Conservation (phyloP, 2,797 vertebrate species). For the Pipistrellus kuhlii region DNA sequence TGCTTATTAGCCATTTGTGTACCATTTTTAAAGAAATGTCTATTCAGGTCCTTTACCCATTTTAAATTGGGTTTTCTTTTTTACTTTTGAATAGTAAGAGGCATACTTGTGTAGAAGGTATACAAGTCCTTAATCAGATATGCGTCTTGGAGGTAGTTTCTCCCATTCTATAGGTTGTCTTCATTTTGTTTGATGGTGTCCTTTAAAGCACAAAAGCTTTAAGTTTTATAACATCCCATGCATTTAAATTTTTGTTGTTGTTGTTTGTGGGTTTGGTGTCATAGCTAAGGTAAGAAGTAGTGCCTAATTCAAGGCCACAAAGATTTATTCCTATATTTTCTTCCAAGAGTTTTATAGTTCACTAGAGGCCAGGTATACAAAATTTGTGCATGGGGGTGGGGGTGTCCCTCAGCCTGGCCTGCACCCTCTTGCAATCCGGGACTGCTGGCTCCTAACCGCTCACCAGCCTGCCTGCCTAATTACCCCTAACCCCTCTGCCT, state of each 20-base stretch:
- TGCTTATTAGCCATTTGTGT: neutral
- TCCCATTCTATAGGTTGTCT: neutral
- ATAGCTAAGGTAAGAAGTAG: slow-evolving; percentile 16
- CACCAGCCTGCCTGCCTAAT: too few relatives aligned
- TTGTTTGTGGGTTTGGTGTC: neutral
- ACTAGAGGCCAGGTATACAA: too few relatives aligned
- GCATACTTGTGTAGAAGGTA: neutral
- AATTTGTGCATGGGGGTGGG: too few relatives aligned
- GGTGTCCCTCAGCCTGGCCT: too few relatives aligned
- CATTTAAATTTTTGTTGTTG: neutral
- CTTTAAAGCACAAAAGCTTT: neutral
- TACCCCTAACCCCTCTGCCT: too few relatives aligned
- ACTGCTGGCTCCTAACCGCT: too few relatives aligned
- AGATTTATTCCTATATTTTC: neutral
- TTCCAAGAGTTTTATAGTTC: neutral
- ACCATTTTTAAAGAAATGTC: neutral
- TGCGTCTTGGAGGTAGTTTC: neutral
- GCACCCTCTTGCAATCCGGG: too few relatives aligned
- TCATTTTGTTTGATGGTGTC: neutral
- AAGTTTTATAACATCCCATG: neutral
- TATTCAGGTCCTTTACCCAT: neutral
- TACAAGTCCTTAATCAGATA: neutral
- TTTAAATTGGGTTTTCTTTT: slow-evolving; percentile 50
- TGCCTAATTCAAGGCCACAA: neutral
- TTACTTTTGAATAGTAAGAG: neutral